Evolutionary conservation across 1,140 invertebrate species (phyloP), one percentile per base, ranked within the genome.

Genomic region (Drosophila sp.): DNA sequence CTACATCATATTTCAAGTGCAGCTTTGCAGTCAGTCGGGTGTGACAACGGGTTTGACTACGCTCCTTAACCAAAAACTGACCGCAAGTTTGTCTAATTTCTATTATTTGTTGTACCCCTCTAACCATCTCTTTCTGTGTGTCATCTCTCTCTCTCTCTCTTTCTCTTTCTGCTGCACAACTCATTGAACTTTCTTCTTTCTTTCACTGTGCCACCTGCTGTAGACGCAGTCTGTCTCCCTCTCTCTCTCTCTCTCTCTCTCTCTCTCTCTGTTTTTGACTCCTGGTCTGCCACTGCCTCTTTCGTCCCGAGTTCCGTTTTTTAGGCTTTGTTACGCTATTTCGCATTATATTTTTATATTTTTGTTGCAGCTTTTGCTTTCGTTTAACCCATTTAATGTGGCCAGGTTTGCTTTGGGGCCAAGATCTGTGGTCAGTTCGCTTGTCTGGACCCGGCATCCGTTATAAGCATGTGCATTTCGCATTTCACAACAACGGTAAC

Each of bases 311-410:
- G 62, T 74, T 70, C 58, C 66, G 72, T 87, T 76, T 78, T 78
- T 41, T 43, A 56, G 27, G 16, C 25, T 61, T 61, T 78, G 65
- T 87, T 87, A 82, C 79, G 76, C 76, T 89, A 79, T 82, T 82
- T 87, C 48, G 76, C 76, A 50, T 75, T 70, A 46, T n/a, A n/a
- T n/a, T n/a, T n/a, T n/a, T n/a, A n/a, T n/a, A n/a, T 45, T 69
- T 74, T 59, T 62, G 57, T 57, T 50, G 69, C 73, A 53, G 45
- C 73, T 87, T 72, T 89, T 84, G 83, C 83, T 89, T 89, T 89
- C 84, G 80, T 89, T 89, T 89, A 89, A 89, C 83, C 83, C 83
- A 89, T 89, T 89, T 89, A 83, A 74, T 83, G 84, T 25, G 56
- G 65, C 46, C 59, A 34, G 43, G 36, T 29, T 57, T 25, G 6